Percentiles rank a stretch among this genome's conserved stretches.
Conservation (phyloP, 2,888 invertebrate species). For the Apamea anceps region DNA sequence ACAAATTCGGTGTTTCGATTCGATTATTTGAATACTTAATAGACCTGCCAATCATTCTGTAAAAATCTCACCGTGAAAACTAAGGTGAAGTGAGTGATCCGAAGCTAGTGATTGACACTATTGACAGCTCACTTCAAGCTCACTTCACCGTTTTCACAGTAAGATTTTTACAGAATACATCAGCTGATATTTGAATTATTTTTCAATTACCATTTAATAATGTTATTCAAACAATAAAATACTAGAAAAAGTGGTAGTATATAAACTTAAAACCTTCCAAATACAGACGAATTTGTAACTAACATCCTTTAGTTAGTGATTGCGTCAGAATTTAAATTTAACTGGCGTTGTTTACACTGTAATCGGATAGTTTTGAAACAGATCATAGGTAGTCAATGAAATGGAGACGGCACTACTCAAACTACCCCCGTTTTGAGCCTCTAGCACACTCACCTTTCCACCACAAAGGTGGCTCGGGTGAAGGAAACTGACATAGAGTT, state of each 20-base stretch:
- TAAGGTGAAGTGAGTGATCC: too few relatives aligned
- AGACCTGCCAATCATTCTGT: too few relatives aligned
- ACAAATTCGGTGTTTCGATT: too few relatives aligned
- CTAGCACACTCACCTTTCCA: background rate
- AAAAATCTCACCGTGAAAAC: background rate
- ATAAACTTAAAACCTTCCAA: background rate
- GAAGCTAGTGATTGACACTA: too few relatives aligned
- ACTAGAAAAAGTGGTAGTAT: background rate
- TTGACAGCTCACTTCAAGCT: too few relatives aligned
- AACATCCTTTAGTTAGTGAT: background rate
- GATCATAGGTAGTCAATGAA: background rate
- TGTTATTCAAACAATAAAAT: background rate
- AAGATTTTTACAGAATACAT: too few relatives aligned
- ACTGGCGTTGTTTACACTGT: background rate
- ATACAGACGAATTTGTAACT: background rate
- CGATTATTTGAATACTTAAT: background rate
- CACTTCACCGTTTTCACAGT: too few relatives aligned
- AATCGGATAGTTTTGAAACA: background rate
- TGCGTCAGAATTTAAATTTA: background rate
- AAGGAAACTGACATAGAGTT: conserved; percentile 15
- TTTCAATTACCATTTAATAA: background rate
- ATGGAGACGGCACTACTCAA: background rate
- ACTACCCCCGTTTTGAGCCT: too few relatives aligned
- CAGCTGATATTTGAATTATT: background rate
- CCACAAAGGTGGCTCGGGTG: conserved; percentile 15